These are phyloP conservation scores for Ornithorhynchus anatinus DNA, from an alignment of 2,113 vertebrate genomes.

Conservation along the genomic window DNA sequence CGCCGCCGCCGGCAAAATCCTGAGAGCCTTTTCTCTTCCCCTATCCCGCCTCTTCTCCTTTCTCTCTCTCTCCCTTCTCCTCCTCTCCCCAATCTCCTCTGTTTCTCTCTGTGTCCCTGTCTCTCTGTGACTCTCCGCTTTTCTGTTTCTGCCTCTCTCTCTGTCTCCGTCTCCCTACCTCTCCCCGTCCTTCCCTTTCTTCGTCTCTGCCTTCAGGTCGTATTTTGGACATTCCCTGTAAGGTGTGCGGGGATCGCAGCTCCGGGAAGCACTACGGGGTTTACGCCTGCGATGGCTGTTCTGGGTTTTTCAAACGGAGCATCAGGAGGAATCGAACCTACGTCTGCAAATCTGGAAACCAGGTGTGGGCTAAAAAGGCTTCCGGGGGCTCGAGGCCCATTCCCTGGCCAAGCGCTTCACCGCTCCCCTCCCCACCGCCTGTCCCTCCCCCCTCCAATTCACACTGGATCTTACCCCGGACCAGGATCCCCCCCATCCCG, in stretches of 20 bases:
- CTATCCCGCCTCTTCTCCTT: not conserved
- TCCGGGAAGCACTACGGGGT: constrained; percentile 98
- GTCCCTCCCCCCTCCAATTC: not conserved
- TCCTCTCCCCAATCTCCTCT: not conserved
- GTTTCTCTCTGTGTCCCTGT: not conserved
- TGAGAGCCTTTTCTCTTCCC: not conserved
- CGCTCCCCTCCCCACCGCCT: not conserved
- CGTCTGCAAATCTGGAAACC: constrained; percentile 97
- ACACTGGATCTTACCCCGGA: not conserved
- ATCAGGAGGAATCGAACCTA: constrained; percentile 96
- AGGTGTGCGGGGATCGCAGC: constrained; percentile 97
- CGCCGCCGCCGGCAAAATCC: too few relatives aligned
- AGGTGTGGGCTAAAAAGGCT: too few relatives aligned
- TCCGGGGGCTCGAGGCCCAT: too few relatives aligned
- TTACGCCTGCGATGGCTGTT: constrained; percentile 97
- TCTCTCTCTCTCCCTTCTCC: not conserved
- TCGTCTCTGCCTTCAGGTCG: constrained; percentile 85
- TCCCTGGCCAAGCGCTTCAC: not conserved
- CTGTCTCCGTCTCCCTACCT: not conserved
- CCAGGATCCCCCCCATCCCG: not conserved
- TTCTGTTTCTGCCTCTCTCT: not conserved
- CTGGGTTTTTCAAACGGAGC: constrained; percentile 98
- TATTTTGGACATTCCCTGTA: constrained; percentile 97
- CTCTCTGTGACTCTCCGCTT: constrained; percentile 1
- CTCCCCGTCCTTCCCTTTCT: not conserved